Conservation (phyloP, 2,797 vertebrate species). For the Diglossa cyanea region DNA sequence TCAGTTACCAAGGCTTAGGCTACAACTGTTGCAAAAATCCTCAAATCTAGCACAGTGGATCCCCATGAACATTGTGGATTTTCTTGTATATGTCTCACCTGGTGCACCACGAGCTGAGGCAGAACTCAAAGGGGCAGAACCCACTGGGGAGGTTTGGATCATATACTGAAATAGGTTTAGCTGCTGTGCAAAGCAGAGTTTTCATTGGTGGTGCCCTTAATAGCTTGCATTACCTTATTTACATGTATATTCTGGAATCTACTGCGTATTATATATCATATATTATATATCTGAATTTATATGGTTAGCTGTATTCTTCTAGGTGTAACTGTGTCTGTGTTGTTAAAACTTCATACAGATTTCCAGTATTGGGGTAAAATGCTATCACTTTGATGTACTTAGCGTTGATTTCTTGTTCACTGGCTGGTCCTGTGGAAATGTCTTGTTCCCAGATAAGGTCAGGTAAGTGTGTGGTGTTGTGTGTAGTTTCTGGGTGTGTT, state of each 20-base stretch:
- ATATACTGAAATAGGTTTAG: background rate
- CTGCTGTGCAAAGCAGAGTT: background rate
- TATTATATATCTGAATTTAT: background rate
- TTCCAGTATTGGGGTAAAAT: background rate
- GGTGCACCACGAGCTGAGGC: background rate
- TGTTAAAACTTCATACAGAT: background rate
- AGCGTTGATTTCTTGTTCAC: background rate
- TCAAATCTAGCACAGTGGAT: background rate
- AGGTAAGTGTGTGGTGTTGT: background rate
- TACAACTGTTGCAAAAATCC: background rate
- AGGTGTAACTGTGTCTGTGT: background rate
- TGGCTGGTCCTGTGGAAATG: background rate
- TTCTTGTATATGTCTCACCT: background rate
- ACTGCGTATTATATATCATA: background rate
- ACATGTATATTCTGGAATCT: background rate
- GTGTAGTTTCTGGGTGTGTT: background rate
- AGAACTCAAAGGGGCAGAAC: background rate
- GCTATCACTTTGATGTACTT: background rate
- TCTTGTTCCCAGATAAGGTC: background rate
- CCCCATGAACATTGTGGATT: accelerated
- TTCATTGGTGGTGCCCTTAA: background rate
- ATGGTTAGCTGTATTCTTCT: background rate
- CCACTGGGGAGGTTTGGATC: background rate
- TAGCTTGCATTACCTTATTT: background rate
- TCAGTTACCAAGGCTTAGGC: background rate